Evolutionary conservation across 2,888 invertebrate species (phyloP).

Genomic region (Pilophorus perplexus): DNA sequence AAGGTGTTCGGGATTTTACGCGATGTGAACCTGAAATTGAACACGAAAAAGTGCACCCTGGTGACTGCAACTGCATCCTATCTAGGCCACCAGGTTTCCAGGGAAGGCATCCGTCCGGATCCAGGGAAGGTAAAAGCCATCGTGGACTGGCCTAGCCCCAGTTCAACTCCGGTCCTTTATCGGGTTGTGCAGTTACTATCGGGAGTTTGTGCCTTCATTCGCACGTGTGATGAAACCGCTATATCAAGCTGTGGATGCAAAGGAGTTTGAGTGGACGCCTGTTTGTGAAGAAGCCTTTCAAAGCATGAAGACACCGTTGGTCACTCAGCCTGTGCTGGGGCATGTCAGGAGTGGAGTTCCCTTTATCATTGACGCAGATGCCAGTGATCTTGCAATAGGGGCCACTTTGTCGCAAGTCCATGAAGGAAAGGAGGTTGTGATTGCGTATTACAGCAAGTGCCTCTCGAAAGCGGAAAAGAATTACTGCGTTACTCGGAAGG

Average conservation of each 20-base stretch:
- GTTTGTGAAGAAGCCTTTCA: conserved; percentile 27
- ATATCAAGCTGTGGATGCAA: background rate
- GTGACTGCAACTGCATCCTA: background rate
- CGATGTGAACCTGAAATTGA: background rate
- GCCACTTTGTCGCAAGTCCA: background rate
- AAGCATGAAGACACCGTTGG: conserved; percentile 30
- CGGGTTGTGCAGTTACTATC: conserved; percentile 1
- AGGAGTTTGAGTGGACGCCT: conserved; percentile 1
- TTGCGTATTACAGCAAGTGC: too few relatives aligned
- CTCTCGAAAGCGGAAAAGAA: too few relatives aligned
- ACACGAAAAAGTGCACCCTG: background rate
- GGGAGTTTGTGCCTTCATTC: background rate
- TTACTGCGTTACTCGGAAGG: too few relatives aligned
- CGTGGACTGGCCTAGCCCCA: background rate
- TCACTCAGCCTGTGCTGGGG: conserved; percentile 20
- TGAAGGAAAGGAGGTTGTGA: too few relatives aligned
- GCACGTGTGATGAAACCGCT: background rate
- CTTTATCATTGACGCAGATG: too few relatives aligned
- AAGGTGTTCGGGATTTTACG: background rate
- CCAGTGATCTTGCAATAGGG: conserved; percentile 2
- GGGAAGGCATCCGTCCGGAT: background rate
- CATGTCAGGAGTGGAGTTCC: too few relatives aligned
- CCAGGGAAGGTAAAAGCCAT: too few relatives aligned
- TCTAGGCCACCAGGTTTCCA: background rate
- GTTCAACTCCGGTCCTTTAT: background rate